Evolutionary conservation across 2,888 invertebrate species (phyloP).

Genomic region (Leptopilina drosophilae): DNA sequence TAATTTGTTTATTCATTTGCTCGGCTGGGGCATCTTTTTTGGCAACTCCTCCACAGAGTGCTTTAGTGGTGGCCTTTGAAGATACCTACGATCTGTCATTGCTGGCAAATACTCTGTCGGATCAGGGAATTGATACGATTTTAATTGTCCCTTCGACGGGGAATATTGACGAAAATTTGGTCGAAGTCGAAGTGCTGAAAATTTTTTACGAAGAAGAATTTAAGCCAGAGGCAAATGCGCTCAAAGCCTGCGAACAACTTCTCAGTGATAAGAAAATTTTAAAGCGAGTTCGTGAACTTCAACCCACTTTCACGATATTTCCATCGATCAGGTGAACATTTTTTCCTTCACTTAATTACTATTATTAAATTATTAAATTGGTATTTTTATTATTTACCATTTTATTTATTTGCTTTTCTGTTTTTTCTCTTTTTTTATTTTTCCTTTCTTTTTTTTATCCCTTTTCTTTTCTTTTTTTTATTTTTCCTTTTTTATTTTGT

Average conservation of each 20-base stretch:
- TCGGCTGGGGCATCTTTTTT: constrained; percentile 63
- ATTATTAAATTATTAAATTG: no score
- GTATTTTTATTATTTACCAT: no score
- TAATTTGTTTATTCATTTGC: constrained; percentile 47
- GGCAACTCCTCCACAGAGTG: constrained; percentile 67
- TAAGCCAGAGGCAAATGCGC: constrained; percentile 58
- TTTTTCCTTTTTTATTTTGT: background rate
- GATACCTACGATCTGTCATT: constrained; percentile 70
- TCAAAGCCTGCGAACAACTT: constrained; percentile 66
- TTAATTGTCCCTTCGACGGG: constrained; percentile 64
- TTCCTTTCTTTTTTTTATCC: background rate
- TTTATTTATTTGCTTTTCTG: constrained; percentile 25
- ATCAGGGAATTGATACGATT: constrained; percentile 69
- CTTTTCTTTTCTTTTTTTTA: background rate
- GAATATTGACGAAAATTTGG: constrained; percentile 67
- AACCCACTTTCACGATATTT: constrained; percentile 71
- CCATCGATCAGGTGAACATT: constrained; percentile 70
- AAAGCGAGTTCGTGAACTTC: constrained; percentile 63
- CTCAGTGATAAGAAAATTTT: constrained; percentile 63
- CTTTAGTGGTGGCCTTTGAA: constrained; percentile 71
- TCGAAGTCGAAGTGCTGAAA: constrained; percentile 67
- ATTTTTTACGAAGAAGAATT: constrained; percentile 51
- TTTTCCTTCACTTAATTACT: no score
- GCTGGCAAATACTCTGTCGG: constrained; percentile 72
- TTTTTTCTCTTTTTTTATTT: background rate